Conservation (phyloP, 2,888 invertebrate genomes). For the Eupithecia centaureata region DNA sequence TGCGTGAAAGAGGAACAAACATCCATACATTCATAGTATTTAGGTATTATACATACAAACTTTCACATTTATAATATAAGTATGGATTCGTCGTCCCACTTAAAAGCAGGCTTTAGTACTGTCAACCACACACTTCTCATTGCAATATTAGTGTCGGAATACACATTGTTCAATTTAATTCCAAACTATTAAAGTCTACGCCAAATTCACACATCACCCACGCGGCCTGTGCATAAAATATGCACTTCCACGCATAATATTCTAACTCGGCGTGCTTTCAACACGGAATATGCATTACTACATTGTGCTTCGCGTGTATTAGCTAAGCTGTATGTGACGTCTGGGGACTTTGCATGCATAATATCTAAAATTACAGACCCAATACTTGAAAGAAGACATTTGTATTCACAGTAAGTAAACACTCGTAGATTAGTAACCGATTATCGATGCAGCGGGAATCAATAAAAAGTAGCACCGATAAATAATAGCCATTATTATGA, state of each 20-base stretch:
- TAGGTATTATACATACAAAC: too few relatives aligned
- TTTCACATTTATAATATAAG: too few relatives aligned
- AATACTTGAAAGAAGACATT: not conserved
- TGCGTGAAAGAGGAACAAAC: too few relatives aligned
- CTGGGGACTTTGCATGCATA: conserved; percentile 23
- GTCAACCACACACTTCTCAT: too few relatives aligned
- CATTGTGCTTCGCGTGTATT: conserved; percentile 36
- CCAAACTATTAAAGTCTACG: conserved; percentile 4
- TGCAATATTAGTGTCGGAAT: not conserved
- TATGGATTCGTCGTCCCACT: too few relatives aligned
- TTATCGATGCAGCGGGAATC: not conserved
- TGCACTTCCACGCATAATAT: conserved; percentile 64
- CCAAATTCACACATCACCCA: conserved; percentile 44
- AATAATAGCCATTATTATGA: not conserved
- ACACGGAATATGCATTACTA: conserved; percentile 58
- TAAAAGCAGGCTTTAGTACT: too few relatives aligned
- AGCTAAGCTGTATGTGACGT: conserved; percentile 26
- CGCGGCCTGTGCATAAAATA: conserved; percentile 61
- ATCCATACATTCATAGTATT: too few relatives aligned
- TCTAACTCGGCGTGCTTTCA: conserved; percentile 47
- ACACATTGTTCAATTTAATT: not conserved
- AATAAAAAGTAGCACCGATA: not conserved
- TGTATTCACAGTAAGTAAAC: not conserved
- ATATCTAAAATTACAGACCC: conserved; percentile 6
- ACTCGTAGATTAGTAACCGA: not conserved